These are phyloP conservation scores for Drosophila parabipectinata DNA, from an alignment of 1,140 invertebrate genomes.

Conservation along the genomic window DNA sequence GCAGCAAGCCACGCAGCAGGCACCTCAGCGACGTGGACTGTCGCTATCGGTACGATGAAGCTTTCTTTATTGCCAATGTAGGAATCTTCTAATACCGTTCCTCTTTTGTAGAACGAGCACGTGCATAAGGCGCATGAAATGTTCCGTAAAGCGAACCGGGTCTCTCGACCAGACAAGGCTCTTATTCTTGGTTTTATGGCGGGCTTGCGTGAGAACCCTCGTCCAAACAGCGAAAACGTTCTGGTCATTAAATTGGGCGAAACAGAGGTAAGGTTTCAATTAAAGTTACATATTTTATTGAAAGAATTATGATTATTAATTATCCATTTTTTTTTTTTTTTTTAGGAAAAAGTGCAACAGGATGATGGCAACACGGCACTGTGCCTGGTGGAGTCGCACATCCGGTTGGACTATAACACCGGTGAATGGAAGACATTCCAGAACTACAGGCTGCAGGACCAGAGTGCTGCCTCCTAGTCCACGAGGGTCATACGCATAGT, in stretches of 20 bases:
- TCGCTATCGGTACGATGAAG: slow-evolving; percentile 89
- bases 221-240: slow-evolving; percentile 82
- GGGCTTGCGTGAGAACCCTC: slow-evolving; percentile 86
- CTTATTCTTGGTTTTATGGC: slow-evolving; percentile 99
- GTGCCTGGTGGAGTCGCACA: slow-evolving; percentile 91
- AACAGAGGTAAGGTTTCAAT: slow-evolving; percentile 65
- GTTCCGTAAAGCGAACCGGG: slow-evolving; percentile 97
- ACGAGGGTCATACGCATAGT: slow-evolving; percentile 76
- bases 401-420: slow-evolving; percentile 94
- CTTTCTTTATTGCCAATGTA: too few relatives aligned
- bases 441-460: slow-evolving; percentile 87
- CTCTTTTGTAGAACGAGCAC: slow-evolving; percentile 91
- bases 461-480: slow-evolving; percentile 74
- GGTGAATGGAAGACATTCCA: slow-evolving; percentile 94
- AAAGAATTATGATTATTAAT: not conserved
- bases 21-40: slow-evolving; percentile 88
- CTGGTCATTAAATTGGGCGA: slow-evolving; percentile 83
- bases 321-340: too few relatives aligned
- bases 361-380: slow-evolving; percentile 86
- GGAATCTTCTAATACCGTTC: not conserved
- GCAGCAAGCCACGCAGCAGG: slow-evolving; percentile 78
- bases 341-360: slow-evolving; percentile 87
- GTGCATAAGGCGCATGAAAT: slow-evolving; percentile 98
- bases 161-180: slow-evolving; percentile 97
- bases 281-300: not conserved